These are phyloP conservation scores for Rotaria sp. DNA, from an alignment of 2,888 invertebrate genomes.

Conservation along the genomic window DNA sequence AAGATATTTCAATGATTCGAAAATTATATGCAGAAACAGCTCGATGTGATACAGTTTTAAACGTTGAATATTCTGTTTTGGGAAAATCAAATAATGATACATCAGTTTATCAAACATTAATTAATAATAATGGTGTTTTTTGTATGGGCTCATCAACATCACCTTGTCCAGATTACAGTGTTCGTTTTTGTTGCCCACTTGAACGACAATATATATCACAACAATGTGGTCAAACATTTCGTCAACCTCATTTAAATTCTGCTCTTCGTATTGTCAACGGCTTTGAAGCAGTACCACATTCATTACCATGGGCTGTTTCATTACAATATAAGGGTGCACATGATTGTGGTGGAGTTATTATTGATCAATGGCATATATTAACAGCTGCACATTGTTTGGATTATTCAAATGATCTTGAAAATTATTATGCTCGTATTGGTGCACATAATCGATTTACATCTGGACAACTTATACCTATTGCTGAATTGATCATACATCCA, in stretches of 20 bases:
- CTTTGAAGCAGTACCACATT: neutral
- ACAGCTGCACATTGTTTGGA: constrained; percentile 24
- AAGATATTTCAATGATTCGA: neutral
- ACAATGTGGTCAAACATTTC: neutral
- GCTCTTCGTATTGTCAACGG: neutral
- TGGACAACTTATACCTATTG: neutral
- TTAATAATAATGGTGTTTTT: neutral
- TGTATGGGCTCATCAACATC: neutral
- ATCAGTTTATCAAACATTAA: neutral
- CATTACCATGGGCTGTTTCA: constrained; percentile 9
- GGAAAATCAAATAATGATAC: neutral
- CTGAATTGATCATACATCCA: neutral
- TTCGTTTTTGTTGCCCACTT: neutral
- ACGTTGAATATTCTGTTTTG: neutral
- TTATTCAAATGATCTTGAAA: neutral
- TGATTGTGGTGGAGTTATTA: constrained; percentile 20
- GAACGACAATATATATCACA: neutral
- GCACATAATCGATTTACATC: neutral
- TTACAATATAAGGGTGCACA: neutral
- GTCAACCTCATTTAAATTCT: neutral
- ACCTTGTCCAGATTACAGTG: constrained; percentile 19
- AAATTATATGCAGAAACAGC: neutral
- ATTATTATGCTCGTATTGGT: constrained; percentile 1
- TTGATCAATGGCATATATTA: constrained; percentile 15
- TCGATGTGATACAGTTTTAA: neutral